phyloP scores from a whole-genome alignment of 2,113 vertebrate species.

The Nestor notabilis region DNA sequence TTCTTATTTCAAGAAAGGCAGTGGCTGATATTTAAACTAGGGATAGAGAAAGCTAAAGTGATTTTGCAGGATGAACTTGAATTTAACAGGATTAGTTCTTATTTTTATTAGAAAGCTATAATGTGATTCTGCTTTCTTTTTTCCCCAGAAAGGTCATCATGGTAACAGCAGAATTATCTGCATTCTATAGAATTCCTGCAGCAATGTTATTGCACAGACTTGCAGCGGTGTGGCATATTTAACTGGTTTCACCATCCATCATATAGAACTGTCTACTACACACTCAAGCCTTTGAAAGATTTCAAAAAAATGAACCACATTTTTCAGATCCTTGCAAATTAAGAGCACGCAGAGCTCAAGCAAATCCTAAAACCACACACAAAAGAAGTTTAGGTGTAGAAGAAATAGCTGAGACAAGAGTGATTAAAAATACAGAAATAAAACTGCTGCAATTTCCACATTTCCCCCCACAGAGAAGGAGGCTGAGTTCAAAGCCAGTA shows the following conservation, averaged over 20 bases:
- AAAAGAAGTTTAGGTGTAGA: neutral
- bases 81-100: conserved; percentile 62
- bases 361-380: neutral
- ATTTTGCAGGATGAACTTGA: conserved; percentile 58
- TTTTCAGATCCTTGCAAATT: neutral
- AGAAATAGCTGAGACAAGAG: neutral
- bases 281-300: neutral
- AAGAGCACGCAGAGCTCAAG: neutral
- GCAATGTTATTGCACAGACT: neutral
- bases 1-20: neutral
- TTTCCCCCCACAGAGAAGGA: neutral
- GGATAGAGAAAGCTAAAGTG: conserved; percentile 21
- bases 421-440: neutral
- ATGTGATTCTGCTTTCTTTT: neutral
- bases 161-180: conserved; percentile 23
- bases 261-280: neutral
- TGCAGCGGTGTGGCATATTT: neutral
- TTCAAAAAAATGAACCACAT: neutral
- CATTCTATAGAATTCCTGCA: neutral
- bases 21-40: neutral
- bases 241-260: conserved; percentile 2
- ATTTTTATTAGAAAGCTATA: conserved; percentile 55
- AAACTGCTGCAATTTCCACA: neutral
- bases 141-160: neutral
- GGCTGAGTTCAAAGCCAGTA: neutral